phyloP scores from a whole-genome alignment of 2,797 vertebrate genomes.

The Notoglanidium macrostoma region DNA sequence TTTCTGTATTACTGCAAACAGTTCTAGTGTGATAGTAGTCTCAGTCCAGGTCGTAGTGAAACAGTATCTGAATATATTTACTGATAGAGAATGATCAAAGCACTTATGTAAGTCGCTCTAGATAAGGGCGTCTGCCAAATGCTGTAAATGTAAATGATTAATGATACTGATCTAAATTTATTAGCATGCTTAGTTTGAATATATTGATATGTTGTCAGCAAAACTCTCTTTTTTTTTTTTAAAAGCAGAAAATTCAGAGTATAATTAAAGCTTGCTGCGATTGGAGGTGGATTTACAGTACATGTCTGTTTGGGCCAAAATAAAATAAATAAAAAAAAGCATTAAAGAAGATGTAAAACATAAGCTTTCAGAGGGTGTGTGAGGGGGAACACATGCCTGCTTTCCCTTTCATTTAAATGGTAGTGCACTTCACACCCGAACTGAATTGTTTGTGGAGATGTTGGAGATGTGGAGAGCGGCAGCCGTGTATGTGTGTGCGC shows the following conservation, averaged over 20 bases:
- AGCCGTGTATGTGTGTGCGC: conserved; percentile 50
- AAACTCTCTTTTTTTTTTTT: no score
- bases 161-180: background rate
- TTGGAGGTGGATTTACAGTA: background rate
- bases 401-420: conserved; percentile 45
- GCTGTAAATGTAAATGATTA: background rate
- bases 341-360: background rate
- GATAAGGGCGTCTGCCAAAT: no score
- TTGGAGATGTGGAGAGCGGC: conserved; percentile 63
- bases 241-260: background rate
- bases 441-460: conserved; percentile 48
- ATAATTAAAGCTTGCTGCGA: conserved; percentile 5
- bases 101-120: no score
- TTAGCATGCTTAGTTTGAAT: background rate
- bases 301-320: background rate
- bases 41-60: no score
- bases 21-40: no score
- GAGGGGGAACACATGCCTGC: conserved; percentile 15
- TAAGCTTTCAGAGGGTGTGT: conserved; percentile 14
- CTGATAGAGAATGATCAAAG: no score
- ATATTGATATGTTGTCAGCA: background rate
- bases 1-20: no score
- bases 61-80: no score
- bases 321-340: background rate
- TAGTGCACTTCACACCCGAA: conserved; percentile 53